Base-by-base conservation (phyloP, 2,113 vertebrate species). In the Physeter macrocephalus region DNA sequence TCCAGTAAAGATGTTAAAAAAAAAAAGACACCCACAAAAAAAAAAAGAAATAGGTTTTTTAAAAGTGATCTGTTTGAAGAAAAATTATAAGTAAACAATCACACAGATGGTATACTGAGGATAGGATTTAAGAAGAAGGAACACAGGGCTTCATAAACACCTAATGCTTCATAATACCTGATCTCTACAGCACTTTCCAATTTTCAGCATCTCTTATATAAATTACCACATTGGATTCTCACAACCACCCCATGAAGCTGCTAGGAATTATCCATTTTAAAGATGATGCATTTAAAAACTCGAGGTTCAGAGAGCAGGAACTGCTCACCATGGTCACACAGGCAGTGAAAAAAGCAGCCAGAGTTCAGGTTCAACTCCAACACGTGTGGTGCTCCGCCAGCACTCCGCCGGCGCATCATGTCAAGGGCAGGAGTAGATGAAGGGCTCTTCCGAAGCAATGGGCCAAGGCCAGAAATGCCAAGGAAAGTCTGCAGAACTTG, bases 21-120 rank as follows among this genome's bases (percentile, higher is more conserved):
- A n/a, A n/a, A n/a, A n/a, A n/a, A n/a, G n/a, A n/a, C n/a, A n/a
- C n/a, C n/a, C n/a, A n/a, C n/a, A n/a, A n/a, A n/a, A n/a, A n/a
- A n/a, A n/a, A n/a, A n/a, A 95, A 88, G 61, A 96, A 95, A 69
- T 54, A 69, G 14, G 29, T 88, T 94, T 87, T 91, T 67, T 1
- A 67, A 90, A 71, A 69, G 17, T 64, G 27, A 75, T 92, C 20
- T 90, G 11, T 80, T 67, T 81, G 41, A 59, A 61, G 62, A 84
- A 61, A 81, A 74, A 81, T n/a, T 27, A 27, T 86, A 75, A 83
- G 46, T n/a, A 75, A 69, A 39, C 72, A 54, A 90, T 34, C 82
- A 52, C 43, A 64, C 59, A 85, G 4, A 80, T 72, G 39, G 29
- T 9, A 17, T 74, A 61, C 17, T 27, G 36, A 94, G 77, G 34